These are phyloP conservation scores for Cherax destructor DNA, from an alignment of 1,140 invertebrate species.

Conservation along the genomic window DNA sequence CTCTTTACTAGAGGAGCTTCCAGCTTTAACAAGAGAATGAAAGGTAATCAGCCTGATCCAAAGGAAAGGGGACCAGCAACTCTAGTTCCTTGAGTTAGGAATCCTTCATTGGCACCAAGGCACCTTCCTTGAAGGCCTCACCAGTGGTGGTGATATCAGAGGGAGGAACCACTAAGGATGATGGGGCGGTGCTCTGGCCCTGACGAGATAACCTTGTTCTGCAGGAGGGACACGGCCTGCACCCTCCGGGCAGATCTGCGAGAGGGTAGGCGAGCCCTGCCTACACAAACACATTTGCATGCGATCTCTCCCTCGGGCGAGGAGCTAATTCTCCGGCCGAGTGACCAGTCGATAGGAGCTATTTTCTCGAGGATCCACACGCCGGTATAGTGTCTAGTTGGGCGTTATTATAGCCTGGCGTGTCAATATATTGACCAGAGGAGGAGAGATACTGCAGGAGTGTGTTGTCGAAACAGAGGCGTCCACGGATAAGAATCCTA, in stretches of 20 bases:
- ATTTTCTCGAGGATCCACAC: not conserved
- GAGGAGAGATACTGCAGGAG: not conserved
- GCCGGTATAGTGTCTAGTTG: not conserved
- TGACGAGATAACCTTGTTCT: constrained; percentile 10
- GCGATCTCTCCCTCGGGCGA: not conserved
- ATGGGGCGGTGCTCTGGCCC: not conserved
- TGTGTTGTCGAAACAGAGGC: not conserved
- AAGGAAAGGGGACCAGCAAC: too few relatives aligned
- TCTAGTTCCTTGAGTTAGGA: too few relatives aligned
- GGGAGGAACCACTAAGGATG: not conserved
- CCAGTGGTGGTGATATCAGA: not conserved
- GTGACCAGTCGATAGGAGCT: not conserved
- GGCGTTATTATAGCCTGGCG: not conserved
- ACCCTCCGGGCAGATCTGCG: not conserved
- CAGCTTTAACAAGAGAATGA: too few relatives aligned
- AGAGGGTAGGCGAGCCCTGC: not conserved
- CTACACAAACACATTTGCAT: constrained; percentile 1
- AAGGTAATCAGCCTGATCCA: too few relatives aligned
- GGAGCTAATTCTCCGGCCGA: not conserved
- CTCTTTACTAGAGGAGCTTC: too few relatives aligned
- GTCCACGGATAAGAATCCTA: not conserved
- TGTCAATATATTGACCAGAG: constrained; percentile 1
- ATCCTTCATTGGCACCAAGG: too few relatives aligned
- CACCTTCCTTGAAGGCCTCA: not conserved
- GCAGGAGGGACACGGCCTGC: not conserved